Base-by-base conservation (phyloP, 1,140 invertebrate genomes). In the Littorina saxatilis region DNA sequence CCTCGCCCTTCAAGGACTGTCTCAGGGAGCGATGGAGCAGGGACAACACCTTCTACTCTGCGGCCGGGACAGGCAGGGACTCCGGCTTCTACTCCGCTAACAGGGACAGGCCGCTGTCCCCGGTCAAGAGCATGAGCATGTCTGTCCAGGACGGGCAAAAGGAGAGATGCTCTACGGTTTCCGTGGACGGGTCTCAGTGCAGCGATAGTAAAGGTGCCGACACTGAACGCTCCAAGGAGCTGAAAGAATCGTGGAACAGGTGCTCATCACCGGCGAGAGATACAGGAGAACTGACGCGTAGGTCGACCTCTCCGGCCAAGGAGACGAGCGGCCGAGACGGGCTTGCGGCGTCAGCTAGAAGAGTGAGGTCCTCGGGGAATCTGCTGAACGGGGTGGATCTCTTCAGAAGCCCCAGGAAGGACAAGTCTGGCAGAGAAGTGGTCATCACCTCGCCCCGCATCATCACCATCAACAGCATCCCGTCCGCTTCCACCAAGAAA, bases 401-500 rank as follows among this genome's bases (percentile, higher is more conserved):
- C 27, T 23, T 0, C 9, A 40, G 5, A 9, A 15, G 2, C 17
- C 13, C 66, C 35, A 68, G 23, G 37, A 68, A 68, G 23, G 66
- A 68, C 11, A 15, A 20, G 66, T n/a, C 35, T 15, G 35, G 23
- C 15, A 68, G 23, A 23, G 66, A 68, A 7, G 66, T 32, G 9
- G 37, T 13, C 7, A 15, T 68, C 11, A 0, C 61, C 27, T 73
- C 70, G 5, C 70, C 70, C 7, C 47, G 39, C 27, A 73, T 73
- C 40, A 73, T 73, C 70, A 73, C 70, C 70, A 73, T 73, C 70
- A 73, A 73, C 70, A 47, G 70, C 20, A 39, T 52, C 20, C 40
- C 70, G 29, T 50, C 66, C 9, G 29, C 66, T 7, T 35, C 66
- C 9, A 20, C 66, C 17, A 32, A 15, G 35, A 68, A 40, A 23